Evolutionary conservation across 2,888 invertebrate species (phyloP).

Genomic region (Perdita meconis): DNA sequence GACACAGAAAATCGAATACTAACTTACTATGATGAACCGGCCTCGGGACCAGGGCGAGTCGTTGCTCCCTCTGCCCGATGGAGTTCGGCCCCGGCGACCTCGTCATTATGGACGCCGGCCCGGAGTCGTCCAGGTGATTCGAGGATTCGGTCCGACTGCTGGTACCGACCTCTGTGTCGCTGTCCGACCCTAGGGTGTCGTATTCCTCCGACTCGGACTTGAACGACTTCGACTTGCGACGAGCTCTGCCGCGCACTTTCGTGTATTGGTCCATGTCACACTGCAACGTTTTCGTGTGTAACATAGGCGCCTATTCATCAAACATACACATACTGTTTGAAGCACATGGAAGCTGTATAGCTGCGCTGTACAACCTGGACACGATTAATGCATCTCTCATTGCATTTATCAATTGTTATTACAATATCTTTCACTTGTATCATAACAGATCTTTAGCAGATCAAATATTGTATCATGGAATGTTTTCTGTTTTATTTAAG

Average conservation of each 20-base stretch:
- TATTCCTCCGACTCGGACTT: conserved; percentile 87
- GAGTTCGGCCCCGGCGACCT: conserved; percentile 83
- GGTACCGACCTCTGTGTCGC: conserved; percentile 85
- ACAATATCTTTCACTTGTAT: too few relatives aligned
- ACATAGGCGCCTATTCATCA: too few relatives aligned
- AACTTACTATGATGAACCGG: conserved; percentile 87
- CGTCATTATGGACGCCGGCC: conserved; percentile 80
- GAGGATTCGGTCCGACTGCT: conserved; percentile 85
- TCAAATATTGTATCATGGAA: too few relatives aligned
- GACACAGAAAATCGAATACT: conserved; percentile 85
- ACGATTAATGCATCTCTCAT: too few relatives aligned
- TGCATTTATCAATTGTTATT: too few relatives aligned
- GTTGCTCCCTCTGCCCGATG: conserved; percentile 84
- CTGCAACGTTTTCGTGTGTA: conserved; percentile 71
- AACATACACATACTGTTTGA: too few relatives aligned
- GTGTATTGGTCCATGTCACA: conserved; percentile 81
- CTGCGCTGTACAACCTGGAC: too few relatives aligned
- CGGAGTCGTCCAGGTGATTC: conserved; percentile 85
- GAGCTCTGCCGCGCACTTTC: conserved; percentile 82
- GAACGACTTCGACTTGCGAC: conserved; percentile 85
- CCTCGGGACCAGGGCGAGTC: conserved; percentile 85
- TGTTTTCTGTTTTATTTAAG: too few relatives aligned
- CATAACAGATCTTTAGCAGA: too few relatives aligned
- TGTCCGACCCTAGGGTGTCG: conserved; percentile 86
- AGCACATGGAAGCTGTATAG: too few relatives aligned